Evolutionary conservation across 2,888 invertebrate genomes (phyloP), one percentile per base, ranked within the genome.

Genomic region (Prenolepis imparis): DNA sequence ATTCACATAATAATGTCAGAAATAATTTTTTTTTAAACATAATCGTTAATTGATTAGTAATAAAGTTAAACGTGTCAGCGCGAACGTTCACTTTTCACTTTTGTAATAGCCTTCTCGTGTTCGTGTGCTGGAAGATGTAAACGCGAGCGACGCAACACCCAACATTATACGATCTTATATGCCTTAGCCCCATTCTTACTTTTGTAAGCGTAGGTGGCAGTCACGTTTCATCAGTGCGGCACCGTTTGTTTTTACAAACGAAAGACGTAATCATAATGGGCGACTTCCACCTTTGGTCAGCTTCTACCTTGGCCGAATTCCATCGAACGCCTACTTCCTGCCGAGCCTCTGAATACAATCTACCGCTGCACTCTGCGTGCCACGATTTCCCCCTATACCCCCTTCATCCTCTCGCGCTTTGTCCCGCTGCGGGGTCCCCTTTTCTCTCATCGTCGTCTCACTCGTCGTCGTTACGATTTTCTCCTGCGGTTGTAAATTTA

Each of bases 311-410:
- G 93, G 93, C 93, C 93, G 93, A 94, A 94, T 94, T 94, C 93
- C 93, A 92, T 92, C 93, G 91, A 93, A 93, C 94, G 93, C 94
- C 93, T 93, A 94, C 93, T 94, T 94, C 94, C 94, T 94, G 94
- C 92, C 93, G 91, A 91, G 93, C 93, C 93, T 92, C 90, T 91
- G 87, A 93, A 91, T 91, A 90, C 91, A 92, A 93, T 93, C 90
- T 90, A 89, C 89, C 85, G 90, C 82, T 75, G 87, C 78, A 80
- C 78, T 80, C 78, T 59, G 87, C 88, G 85, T 86, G 85, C 86
- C 87, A 64, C 86, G 86, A 86, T 88, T 87, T 86, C 86, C 86
- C 84, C 87, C 82, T 52, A 18, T 67, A n/a, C 77, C 55, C 83
- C 74, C 52, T n/a, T 86, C 85, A 72, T 74, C 67, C 81, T 70